Conservation (phyloP, 2,797 vertebrate species). For the Myotis vivesi region DNA sequence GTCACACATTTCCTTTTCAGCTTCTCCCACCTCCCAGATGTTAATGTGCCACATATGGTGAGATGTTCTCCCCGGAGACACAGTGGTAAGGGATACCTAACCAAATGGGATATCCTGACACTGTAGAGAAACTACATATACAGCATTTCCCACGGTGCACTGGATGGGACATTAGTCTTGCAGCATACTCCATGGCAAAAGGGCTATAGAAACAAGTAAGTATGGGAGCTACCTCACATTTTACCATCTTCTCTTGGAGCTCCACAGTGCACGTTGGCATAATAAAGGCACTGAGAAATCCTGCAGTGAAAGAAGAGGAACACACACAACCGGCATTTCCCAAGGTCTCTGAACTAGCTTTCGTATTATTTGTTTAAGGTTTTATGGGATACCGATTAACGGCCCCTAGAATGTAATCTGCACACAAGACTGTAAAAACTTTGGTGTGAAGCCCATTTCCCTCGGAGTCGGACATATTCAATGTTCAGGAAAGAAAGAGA, state of each 20-base stretch:
- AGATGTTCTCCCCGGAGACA: background rate
- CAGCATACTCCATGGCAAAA: background rate
- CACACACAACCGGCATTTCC: background rate
- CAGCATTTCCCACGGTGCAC: background rate
- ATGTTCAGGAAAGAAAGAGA: constrained; percentile 4
- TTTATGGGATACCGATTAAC: background rate
- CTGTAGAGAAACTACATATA: background rate
- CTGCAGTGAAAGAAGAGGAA: background rate
- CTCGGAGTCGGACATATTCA: background rate
- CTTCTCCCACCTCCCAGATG: background rate
- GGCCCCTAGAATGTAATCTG: background rate
- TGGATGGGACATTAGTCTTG: background rate
- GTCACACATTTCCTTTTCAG: background rate
- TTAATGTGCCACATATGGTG: background rate
- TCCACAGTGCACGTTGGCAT: background rate
- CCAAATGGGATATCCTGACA: background rate
- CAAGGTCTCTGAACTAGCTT: background rate
- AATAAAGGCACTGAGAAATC: background rate
- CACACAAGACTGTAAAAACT: background rate
- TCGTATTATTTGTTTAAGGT: background rate
- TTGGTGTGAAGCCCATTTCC: background rate
- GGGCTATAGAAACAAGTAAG: background rate
- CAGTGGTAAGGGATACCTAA: background rate
- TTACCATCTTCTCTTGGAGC: background rate
- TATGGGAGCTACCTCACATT: background rate